phyloP scores from a whole-genome alignment of 2,113 vertebrate species.

The Myrmophylax atrothorax region DNA sequence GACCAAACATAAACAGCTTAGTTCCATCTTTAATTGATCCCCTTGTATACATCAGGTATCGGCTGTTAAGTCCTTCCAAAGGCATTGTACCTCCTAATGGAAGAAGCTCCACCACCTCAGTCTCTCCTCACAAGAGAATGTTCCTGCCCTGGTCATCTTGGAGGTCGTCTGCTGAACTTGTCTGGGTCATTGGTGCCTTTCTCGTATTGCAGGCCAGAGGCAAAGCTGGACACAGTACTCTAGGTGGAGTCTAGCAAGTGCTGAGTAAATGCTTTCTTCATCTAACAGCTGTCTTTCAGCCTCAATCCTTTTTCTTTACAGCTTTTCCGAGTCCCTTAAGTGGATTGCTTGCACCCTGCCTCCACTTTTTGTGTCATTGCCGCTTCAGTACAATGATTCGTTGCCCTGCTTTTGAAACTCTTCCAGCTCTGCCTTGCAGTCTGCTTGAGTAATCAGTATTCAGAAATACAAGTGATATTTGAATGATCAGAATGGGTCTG shows the following conservation, averaged over 20 bases:
- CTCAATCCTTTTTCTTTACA: background rate
- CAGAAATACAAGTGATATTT: constrained; percentile 10
- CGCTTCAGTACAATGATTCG: background rate
- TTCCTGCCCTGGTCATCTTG: background rate
- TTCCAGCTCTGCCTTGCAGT: background rate
- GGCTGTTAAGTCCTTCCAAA: background rate
- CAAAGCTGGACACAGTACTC: background rate
- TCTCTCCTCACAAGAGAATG: background rate
- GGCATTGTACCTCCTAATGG: background rate
- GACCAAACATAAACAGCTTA: background rate
- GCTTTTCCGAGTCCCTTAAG: background rate
- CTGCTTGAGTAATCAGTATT: constrained; percentile 28
- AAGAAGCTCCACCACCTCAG: background rate
- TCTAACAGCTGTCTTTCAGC: background rate
- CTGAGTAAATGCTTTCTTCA: background rate
- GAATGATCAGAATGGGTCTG: background rate
- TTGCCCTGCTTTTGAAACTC: background rate
- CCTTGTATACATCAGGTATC: background rate
- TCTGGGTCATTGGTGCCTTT: accelerated
- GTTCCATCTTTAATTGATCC: background rate
- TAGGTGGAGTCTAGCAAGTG: background rate
- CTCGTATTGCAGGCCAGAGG: background rate
- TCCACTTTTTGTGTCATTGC: background rate
- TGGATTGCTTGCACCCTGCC: background rate
- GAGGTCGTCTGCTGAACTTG: background rate